Evolutionary conservation across 53 echinoderm and acorn worm species (phyloP).

Genomic region (Antedon mediterranea): DNA sequence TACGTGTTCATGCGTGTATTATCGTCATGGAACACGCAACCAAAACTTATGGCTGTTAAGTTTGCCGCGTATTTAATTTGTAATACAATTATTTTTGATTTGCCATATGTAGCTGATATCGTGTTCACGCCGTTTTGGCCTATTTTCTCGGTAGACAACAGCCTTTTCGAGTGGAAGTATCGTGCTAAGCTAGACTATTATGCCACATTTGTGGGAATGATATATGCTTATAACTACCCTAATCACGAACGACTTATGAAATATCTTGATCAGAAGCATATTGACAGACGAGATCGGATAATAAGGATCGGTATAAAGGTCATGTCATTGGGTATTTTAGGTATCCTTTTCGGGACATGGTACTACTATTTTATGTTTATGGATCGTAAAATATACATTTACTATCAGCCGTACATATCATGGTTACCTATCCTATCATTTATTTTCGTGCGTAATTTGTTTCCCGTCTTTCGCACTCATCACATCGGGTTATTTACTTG

Average conservation of each 20-base stretch:
- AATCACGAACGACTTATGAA: conserved; percentile 56
- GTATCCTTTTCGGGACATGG: conserved; percentile 28
- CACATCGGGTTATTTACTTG: conserved; percentile 53
- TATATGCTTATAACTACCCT: conserved; percentile 79
- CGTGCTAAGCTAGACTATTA: conserved; percentile 64
- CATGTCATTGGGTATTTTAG: conserved; percentile 27
- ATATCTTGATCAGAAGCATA: conserved; percentile 49
- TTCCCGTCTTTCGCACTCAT: conserved; percentile 37
- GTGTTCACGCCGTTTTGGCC: conserved; percentile 51
- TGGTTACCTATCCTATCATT: conserved; percentile 56
- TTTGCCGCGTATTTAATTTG: conserved; percentile 47
- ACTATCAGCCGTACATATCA: conserved; percentile 51
- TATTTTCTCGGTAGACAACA: conserved; percentile 33
- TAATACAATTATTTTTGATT: conserved; percentile 51
- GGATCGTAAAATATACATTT: conserved; percentile 43
- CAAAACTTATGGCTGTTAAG: conserved; percentile 40
- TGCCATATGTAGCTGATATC: conserved; percentile 12
- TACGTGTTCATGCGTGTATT: conserved; percentile 57
- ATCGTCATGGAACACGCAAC: conserved; percentile 49
- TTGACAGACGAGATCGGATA: conserved; percentile 27
- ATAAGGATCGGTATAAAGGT: conserved; percentile 43
- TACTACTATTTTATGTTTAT: conserved; percentile 30
- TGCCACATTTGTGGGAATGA: conserved; percentile 57
- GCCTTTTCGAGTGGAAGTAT: conserved; percentile 61
- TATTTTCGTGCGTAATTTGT: conserved; percentile 46